Conservation (phyloP, 2,888 invertebrate species). For the Rhagium mordax region DNA sequence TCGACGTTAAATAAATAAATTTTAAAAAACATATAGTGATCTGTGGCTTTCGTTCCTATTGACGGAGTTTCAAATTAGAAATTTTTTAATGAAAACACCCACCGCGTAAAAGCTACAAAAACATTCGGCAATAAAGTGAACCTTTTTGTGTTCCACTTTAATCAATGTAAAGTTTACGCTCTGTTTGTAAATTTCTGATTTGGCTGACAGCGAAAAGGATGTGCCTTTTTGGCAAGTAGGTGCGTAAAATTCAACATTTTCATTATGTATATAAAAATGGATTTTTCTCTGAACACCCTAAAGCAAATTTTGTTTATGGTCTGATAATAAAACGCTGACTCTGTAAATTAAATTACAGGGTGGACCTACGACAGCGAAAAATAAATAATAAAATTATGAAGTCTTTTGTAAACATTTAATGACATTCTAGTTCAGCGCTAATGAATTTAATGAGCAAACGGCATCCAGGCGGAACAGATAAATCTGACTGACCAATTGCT, state of each 20-base stretch:
- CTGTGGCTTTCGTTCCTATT: too few species aligned
- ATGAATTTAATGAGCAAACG: background rate
- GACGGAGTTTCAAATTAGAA: background rate
- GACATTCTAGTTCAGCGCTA: background rate
- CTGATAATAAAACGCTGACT: background rate
- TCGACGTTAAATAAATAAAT: too few species aligned
- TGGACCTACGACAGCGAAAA: background rate
- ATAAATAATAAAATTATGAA: too few species aligned
- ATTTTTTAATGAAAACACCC: background rate
- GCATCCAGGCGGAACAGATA: background rate
- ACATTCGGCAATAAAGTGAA: background rate
- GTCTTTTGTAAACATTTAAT: background rate
- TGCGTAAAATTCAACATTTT: background rate
- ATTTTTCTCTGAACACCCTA: background rate
- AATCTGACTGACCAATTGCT: background rate
- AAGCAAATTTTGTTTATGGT: background rate
- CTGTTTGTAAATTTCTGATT: background rate
- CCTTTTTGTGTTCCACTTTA: background rate
- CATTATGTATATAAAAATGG: background rate
- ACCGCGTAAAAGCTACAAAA: background rate
- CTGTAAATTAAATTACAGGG: background rate
- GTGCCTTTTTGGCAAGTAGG: background rate
- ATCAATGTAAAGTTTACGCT: background rate
- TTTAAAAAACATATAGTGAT: too few species aligned
- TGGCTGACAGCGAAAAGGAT: background rate